These are phyloP conservation scores for Phoebastria nigripes DNA, from an alignment of 2,797 vertebrate species.

Conservation along the genomic window DNA sequence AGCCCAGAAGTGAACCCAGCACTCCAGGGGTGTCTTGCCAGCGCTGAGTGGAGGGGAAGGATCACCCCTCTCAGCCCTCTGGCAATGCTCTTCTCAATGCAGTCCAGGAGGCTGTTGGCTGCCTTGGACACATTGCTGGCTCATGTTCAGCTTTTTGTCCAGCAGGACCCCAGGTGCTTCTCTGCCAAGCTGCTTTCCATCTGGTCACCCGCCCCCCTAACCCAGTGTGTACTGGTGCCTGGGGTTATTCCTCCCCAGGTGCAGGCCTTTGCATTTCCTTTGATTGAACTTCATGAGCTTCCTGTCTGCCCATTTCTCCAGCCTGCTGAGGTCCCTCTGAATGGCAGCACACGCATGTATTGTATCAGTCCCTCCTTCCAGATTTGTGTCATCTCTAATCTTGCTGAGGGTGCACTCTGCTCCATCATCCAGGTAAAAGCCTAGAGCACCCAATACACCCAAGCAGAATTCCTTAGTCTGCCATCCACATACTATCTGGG, in stretches of 20 bases:
- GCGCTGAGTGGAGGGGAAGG: not conserved
- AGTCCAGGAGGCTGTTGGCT: not conserved
- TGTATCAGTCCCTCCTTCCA: not conserved
- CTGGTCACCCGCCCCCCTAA: rapidly evolving
- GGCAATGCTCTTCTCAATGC: not conserved
- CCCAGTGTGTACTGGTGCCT: not conserved
- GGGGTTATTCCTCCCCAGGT: not conserved
- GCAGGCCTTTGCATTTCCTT: not conserved
- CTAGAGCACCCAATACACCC: not conserved
- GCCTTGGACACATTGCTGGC: not conserved
- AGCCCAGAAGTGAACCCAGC: not conserved
- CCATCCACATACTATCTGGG: not conserved
- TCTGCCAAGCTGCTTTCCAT: not conserved
- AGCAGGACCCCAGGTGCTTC: not conserved
- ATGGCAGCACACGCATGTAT: not conserved
- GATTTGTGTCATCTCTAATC: not conserved
- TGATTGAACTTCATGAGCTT: not conserved
- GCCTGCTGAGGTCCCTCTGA: not conserved
- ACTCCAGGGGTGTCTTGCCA: not conserved
- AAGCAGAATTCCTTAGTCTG: not conserved
- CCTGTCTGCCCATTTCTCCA: not conserved
- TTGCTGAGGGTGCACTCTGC: not conserved
- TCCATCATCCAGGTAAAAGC: not conserved
- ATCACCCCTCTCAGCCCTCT: not conserved
- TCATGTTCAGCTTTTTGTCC: not conserved